Base-by-base conservation (phyloP, 1,140 invertebrate species). In the Drosophila hydei region DNA sequence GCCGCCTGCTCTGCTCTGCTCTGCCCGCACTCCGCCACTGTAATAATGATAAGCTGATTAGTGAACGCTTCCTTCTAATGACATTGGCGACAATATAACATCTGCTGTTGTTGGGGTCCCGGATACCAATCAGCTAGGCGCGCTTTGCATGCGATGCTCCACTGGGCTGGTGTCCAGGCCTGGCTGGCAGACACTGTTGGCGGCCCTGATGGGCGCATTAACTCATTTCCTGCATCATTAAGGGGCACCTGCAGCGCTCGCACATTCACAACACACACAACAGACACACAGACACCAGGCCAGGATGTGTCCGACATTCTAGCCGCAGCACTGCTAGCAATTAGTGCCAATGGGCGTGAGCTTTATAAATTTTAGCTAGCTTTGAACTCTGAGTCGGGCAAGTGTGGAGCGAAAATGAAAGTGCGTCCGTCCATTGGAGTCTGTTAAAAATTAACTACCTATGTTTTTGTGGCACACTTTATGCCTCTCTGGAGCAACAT, bases 11-110 rank as follows among this genome's bases (percentile, higher is more conserved):
- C 30, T 0, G 18, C 21, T 23, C 12, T 3, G 47, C 27, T 33
- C 30, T 0, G 18, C 21, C 16, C 12, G 2, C 18, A 25, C 9
- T 18, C 9, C 12, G 50, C 60, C 69, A 64, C 63, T 75, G 69
- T 79, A 68, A 85, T 87, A 87, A 87, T 87, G 81, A 85, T 85
- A 85, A 85, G 83, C 83, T 87, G 77, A 87, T 87, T 87, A 87
- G 75, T 60, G 74, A 67, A 63, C 76, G 74, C 71, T 61, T 77
- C 81, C 55, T 61, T 14, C 71, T 78, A 81, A 88, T 81, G 71
- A 72, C 74, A 81, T 87, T 87, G 74, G 70, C 77, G 73, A 85
- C 77, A 81, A 67, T 87, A 71, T 80, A 71, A 38, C 68, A 50
- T 48, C 61, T 42, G 21, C n/a, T 18, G 36, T 2, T 38, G 51